These are phyloP conservation scores for Podotricha telesiphe DNA, from an alignment of 2,888 invertebrate species.

Conservation along the genomic window DNA sequence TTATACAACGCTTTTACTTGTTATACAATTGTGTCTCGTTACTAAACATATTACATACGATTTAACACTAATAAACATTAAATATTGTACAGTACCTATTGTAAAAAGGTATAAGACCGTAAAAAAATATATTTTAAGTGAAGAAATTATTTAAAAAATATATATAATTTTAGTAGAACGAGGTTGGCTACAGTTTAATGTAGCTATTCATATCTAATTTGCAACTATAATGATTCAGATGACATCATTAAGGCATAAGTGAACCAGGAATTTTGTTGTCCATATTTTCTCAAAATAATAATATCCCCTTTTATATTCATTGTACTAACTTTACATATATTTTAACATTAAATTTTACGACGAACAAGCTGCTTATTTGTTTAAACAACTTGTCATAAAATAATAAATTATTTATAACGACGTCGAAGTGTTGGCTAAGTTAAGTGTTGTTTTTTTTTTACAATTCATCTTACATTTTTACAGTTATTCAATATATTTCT, in stretches of 20 bases:
- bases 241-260: conserved; percentile 60
- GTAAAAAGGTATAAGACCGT: too few species aligned
- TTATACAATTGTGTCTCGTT: conserved; percentile 64
- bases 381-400: conserved; percentile 37
- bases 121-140: too few species aligned
- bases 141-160: too few species aligned
- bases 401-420: conserved; percentile 39
- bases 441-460: background rate
- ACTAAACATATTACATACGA: conserved; percentile 27
- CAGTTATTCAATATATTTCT: background rate
- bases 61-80: background rate
- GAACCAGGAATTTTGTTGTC: conserved; percentile 40
- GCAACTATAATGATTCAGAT: conserved; percentile 62
- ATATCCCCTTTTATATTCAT: conserved; percentile 39
- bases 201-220: conserved; percentile 60
- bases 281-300: conserved; percentile 44
- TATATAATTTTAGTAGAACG: too few species aligned
- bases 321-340: conserved; percentile 43
- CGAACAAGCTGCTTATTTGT: conserved; percentile 34
- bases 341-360: conserved; percentile 43
- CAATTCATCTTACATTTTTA: background rate
- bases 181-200: too few species aligned
- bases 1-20: conserved; percentile 65
- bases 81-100: too few species aligned
- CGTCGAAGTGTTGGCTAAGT: background rate